Evolutionary conservation across 2,888 invertebrate genomes (phyloP), one percentile per base, ranked within the genome.

Genomic region (Willowsia nigromaculata): DNA sequence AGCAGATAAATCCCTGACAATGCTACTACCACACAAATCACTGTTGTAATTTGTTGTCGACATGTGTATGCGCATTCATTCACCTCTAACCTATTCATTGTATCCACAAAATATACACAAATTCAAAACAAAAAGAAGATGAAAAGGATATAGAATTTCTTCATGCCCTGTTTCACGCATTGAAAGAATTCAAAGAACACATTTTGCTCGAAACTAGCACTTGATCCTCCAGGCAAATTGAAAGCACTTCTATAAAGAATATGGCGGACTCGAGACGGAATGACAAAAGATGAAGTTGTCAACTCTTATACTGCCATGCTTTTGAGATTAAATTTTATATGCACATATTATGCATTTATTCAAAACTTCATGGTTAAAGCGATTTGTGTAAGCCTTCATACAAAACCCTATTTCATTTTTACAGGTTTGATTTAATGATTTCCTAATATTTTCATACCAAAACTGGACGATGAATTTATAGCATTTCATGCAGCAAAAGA

Each of bases 151-250:
- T 86, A 80, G 68, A 80, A 80, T 86, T 68, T 56, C 80, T 80
- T 86, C 65, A 86, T 86, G 86, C 78, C 71, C 80, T 86, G 68
- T 81, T 86, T 86, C 86, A 86, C 71, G 37, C 80, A 62, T 50
- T 68, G 4, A 7, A n/a, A 6, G n/a, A 43, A 15, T 78, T 62
- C n/a, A n/a, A n/a, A n/a, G n/a, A n/a, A n/a, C n/a, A n/a, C n/a
- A n/a, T 85, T 27, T 1, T 76, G 76, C 33, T 74, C 50, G 56
- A 40, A 71, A 65, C 25, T 7, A 11, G 27, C 27, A 71, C 40
- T 22, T 59, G n/a, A 71, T 71, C 18, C 18, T 33, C 18, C 68
- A 33, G n/a, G n/a, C n/a, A 65, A 33, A 15, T 15, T 7, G 59
- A 27, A 65, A 33, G n/a, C n/a, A n/a, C n/a, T n/a, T n/a, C n/a